Evolutionary conservation across 2,113 vertebrate genomes (phyloP), one percentile per base, ranked within the genome.

Genomic region (Dendropsophus ebraccatus): DNA sequence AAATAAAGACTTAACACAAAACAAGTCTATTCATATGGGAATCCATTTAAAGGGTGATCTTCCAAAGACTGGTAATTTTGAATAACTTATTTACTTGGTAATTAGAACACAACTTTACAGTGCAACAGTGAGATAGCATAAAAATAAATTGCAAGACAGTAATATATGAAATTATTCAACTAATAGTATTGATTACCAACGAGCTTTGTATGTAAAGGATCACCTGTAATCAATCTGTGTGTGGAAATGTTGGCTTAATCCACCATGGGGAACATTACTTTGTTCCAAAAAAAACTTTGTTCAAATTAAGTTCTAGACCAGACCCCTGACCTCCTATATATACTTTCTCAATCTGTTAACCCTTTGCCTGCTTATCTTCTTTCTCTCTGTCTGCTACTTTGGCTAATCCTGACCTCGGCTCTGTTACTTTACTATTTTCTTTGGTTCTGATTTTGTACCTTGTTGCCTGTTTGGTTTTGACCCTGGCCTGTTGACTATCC

Each of bases 1-100:
- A 81, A 87, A 81, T 87, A 81, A 87, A 81, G 78, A 87, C 41
- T 85, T 78, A 65, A 87, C 73, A 70, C 52, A 60, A 72, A 87
- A 81, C 69, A 25, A 62, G 25, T 17, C 35, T 81, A 87, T 81
- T 81, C 85, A 81, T 49, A 47, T 49, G 85, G 77, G 85, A 87
- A 32, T 58, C 45, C 60, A 47, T 81, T 74, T 35, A 87, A 87
- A 81, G 58, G 73, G 54, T 84, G 54, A 65, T 62, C 56, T 84
- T 84, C 28, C 37, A 76, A 41, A 45, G 35, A 47, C 17, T 19
- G 5, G 6, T 65, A 35, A 56, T 83, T 52, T 2, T 41, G n/a
- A 72, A 83, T 13, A 60, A 41, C 13, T 45, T 73, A 74, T 76
- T 30, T 62, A 49, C 73, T 45, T 76, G 37, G 62, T 76, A 84